Conservation (phyloP, 2,888 invertebrate genomes). For the Athalia cordata region DNA sequence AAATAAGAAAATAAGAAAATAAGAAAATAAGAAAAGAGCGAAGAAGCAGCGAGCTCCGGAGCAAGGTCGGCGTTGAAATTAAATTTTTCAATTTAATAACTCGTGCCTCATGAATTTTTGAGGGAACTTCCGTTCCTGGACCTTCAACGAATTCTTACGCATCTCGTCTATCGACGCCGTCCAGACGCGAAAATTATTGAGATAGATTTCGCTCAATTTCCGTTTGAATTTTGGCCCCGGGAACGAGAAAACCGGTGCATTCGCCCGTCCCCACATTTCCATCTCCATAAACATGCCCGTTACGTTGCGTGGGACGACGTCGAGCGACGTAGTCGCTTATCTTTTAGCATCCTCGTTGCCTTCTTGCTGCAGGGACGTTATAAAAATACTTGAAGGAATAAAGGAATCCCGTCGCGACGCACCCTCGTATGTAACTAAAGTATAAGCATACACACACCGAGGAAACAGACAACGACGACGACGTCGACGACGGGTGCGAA, state of each 20-base stretch:
- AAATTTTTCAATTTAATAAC: slow-evolving; percentile 33
- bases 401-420: slow-evolving; percentile 26
- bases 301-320: not conserved
- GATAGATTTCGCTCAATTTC: slow-evolving; percentile 41
- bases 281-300: not conserved
- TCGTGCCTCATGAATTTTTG: slow-evolving; percentile 33
- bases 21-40: not conserved
- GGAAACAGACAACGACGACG: not conserved
- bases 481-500: not conserved
- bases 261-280: not conserved
- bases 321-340: not conserved
- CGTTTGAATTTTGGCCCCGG: slow-evolving; percentile 22
- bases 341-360: slow-evolving; percentile 13
- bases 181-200: slow-evolving; percentile 35
- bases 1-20: not conserved
- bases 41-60: not conserved
- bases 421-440: slow-evolving; percentile 13
- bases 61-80: not conserved
- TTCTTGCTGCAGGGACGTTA: not conserved
- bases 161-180: slow-evolving; percentile 14
- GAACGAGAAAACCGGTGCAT: slow-evolving; percentile 18
- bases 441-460: not conserved
- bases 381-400: not conserved
- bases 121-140: slow-evolving; percentile 10
- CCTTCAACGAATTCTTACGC: not conserved